Evolutionary conservation across 2,888 invertebrate genomes (phyloP), one percentile per base, ranked within the genome.

Genomic region (Eudasyphora cyanicolor): DNA sequence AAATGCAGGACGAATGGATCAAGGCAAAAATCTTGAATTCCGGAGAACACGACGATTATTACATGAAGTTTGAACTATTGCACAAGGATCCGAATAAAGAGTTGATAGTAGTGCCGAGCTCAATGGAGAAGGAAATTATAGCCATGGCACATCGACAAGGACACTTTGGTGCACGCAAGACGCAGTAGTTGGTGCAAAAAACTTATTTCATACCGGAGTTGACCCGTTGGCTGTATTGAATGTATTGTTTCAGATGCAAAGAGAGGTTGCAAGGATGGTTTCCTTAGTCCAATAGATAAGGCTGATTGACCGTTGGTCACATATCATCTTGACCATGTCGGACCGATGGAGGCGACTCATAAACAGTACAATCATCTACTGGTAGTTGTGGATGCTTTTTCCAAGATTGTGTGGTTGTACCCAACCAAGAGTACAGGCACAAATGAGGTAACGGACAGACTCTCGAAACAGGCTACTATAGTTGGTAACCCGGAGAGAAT

Each of bases 371-470:
- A 89, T 51, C 85, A 91, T 45, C 87, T 91, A 0, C 85, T 91
- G 8, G 81, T 89, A 12, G 69, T 90, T 0, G 82, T 90, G 0
- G 90, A 91, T 82, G 88, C 77, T 0, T 90, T 89, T 67, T 88
- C 89, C 0, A 90, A 90, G 74, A 90, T 90, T 84, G 85, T 85
- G 0, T 91, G 91, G 90, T 19, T 91, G n/a, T n/a, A n/a, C n/a
- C n/a, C n/a, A n/a, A n/a, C n/a, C n/a, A n/a, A n/a, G n/a, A n/a
- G n/a, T n/a, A n/a, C n/a, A n/a, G n/a, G n/a, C n/a, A n/a, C n/a
- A n/a, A n/a, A n/a, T n/a, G n/a, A n/a, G n/a, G n/a, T 57, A 32
- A 69, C 21, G 2, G 76, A 76, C 8, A 57, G 69, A n/a, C 57
- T 76, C 12, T 54, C 51, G 6, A 70, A 8, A 12, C 45, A 77